A percentile compares a stretch with the other conserved stretches of the same genome.
phyloP scores from a whole-genome alignment of 1,140 invertebrate species.

The Medauroidea extradentata region DNA sequence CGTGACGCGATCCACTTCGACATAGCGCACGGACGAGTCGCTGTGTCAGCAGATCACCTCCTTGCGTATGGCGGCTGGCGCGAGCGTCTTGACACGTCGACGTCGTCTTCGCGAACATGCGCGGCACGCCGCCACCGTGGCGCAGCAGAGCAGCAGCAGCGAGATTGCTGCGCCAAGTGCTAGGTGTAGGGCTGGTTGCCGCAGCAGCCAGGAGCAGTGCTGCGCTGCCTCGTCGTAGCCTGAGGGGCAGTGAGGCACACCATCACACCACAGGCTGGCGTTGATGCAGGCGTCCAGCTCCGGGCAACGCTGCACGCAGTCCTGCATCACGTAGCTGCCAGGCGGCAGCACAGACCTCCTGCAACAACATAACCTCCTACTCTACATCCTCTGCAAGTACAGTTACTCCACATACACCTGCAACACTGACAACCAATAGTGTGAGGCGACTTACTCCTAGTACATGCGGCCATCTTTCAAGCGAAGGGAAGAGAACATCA shows the following conservation, averaged over 20 bases:
- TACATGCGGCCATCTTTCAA: too few species aligned
- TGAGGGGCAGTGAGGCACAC: conserved; percentile 76
- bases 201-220: conserved; percentile 69
- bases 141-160: neutral
- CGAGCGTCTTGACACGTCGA: conserved; percentile 6
- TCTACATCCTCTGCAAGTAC: too few species aligned
- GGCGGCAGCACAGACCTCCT: conserved; percentile 42
- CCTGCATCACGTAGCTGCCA: conserved; percentile 55
- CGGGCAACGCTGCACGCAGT: conserved; percentile 76
- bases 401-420: too few species aligned
- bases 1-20: conserved; percentile 82
- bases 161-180: neutral
- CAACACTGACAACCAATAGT: too few species aligned
- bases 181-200: conserved; percentile 67
- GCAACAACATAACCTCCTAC: too few species aligned
- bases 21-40: conserved; percentile 87
- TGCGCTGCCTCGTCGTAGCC: conserved; percentile 79
- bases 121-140: conserved; percentile 2
- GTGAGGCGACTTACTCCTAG: too few species aligned
- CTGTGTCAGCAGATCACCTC: conserved; percentile 90
- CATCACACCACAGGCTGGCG: conserved; percentile 84
- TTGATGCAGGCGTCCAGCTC: conserved; percentile 86
- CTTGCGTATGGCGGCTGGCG: conserved; percentile 43
- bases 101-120: neutral
- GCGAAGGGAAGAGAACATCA: too few species aligned